These are phyloP conservation scores for Condylura cristata DNA, from an alignment of 2,113 vertebrate genomes.

Conservation along the genomic window DNA sequence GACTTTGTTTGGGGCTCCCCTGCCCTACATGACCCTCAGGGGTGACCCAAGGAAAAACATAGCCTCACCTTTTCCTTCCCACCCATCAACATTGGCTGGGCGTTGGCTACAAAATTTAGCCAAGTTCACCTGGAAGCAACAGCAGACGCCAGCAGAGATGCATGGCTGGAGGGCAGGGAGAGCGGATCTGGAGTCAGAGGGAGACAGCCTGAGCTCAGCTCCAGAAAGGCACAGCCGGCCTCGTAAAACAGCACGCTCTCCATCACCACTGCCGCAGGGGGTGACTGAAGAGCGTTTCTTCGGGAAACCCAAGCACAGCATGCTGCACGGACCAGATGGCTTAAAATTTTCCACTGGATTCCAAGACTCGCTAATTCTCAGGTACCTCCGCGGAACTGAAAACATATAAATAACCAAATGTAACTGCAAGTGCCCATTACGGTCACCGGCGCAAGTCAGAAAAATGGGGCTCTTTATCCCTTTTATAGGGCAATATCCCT, in stretches of 20 bases:
- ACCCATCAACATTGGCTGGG: too few species aligned
- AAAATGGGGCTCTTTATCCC: conserved; percentile 21
- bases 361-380: not conserved
- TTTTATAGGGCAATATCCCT: conserved; percentile 60
- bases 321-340: not conserved
- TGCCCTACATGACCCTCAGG: not conserved
- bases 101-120: not conserved
- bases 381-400: not conserved
- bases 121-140: not conserved
- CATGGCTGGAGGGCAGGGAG: too few species aligned
- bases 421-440: not conserved
- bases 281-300: not conserved
- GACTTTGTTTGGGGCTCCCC: not conserved
- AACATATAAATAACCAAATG: not conserved
- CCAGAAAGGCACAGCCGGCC: not conserved
- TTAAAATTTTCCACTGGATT: not conserved
- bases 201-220: not conserved
- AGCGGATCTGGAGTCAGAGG: not conserved
- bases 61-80: not conserved
- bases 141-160: not conserved
- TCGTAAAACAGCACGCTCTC: not conserved
- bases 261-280: not conserved
- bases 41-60: not conserved
- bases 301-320: not conserved
- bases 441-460: not conserved